A percentile compares a stretch with the other conserved stretches of the same genome.
Evolutionary conservation across 2,888 invertebrate species (phyloP).

Genomic region (Itoplectis maculator): DNA sequence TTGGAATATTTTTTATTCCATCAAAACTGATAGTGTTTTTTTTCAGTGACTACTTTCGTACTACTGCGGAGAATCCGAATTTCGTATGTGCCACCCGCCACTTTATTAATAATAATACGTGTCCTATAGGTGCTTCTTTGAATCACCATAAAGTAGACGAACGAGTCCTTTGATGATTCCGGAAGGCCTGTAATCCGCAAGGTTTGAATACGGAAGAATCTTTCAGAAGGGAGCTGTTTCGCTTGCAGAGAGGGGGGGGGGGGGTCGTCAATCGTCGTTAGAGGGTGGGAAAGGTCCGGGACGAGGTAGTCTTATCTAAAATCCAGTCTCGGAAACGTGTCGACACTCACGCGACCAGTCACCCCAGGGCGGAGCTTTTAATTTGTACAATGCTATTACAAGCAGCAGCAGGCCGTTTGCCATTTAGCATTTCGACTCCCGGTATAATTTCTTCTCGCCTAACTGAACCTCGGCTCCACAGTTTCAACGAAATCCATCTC

Average conservation of each 20-base stretch:
- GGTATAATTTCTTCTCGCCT: slow-evolving; percentile 31
- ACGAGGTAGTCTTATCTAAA: not conserved
- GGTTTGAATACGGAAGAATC: not conserved
- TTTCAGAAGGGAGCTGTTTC: slow-evolving; percentile 9
- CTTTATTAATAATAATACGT: not conserved
- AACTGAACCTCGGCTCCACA: not conserved
- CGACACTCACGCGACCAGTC: not conserved
- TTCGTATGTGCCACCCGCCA: not conserved
- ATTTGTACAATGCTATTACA: slow-evolving; percentile 17
- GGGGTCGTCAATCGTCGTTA: slow-evolving; percentile 3
- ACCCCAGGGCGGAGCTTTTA: slow-evolving; percentile 23
- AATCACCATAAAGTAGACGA: not conserved
- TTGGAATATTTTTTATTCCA: not conserved
- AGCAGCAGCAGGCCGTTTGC: slow-evolving; percentile 9
- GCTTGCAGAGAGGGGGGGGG: not conserved
- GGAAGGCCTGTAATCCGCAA: not conserved
- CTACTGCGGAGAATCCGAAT: not conserved
- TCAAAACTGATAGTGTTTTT: not conserved
- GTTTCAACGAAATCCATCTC: slow-evolving; percentile 60
- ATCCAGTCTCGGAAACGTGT: not conserved
- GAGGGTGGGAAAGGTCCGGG: not conserved
- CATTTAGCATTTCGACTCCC: slow-evolving; percentile 42
- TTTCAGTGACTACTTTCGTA: too few species aligned
- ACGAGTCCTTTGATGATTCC: not conserved
- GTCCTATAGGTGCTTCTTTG: not conserved